Evolutionary conservation across 2,797 vertebrate species (phyloP).

Genomic region (Ctenosaura bakeri): DNA sequence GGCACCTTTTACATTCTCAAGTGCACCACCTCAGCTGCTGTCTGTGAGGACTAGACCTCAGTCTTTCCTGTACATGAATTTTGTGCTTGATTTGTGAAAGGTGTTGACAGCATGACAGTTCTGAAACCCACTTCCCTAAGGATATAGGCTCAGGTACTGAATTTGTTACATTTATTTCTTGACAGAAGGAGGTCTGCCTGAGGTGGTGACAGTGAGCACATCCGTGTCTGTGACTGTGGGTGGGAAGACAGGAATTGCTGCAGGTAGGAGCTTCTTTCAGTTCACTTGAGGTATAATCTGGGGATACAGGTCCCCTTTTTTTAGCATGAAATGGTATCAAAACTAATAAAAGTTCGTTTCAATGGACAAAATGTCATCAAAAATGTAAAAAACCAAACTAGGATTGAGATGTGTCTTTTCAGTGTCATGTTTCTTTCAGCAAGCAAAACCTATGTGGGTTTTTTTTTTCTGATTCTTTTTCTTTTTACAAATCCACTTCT

Average conservation of each 20-base stretch:
- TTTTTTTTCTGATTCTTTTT: neutral
- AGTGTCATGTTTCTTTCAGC: neutral
- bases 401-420: constrained; percentile 1
- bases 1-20: neutral
- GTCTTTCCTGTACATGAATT: neutral
- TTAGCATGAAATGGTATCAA: constrained; percentile 57
- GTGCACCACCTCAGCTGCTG: neutral
- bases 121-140: neutral
- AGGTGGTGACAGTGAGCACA: constrained; percentile 88
- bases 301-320: constrained; percentile 21
- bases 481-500: neutral
- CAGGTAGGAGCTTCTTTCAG: constrained; percentile 87
- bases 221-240: constrained; percentile 88
- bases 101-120: neutral
- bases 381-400: constrained; percentile 2
- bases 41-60: neutral
- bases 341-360: constrained; percentile 30
- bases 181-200: constrained; percentile 83
- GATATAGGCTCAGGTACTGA: constrained; percentile 37
- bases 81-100: neutral
- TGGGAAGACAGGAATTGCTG: constrained; percentile 89
- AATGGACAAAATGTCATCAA: constrained; percentile 26
- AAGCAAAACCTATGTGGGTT: neutral
- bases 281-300: constrained; percentile 40
- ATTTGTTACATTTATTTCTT: constrained; percentile 62